Evolutionary conservation across 2,888 invertebrate species (phyloP).

Genomic region (Scaeva pyrastri): DNA sequence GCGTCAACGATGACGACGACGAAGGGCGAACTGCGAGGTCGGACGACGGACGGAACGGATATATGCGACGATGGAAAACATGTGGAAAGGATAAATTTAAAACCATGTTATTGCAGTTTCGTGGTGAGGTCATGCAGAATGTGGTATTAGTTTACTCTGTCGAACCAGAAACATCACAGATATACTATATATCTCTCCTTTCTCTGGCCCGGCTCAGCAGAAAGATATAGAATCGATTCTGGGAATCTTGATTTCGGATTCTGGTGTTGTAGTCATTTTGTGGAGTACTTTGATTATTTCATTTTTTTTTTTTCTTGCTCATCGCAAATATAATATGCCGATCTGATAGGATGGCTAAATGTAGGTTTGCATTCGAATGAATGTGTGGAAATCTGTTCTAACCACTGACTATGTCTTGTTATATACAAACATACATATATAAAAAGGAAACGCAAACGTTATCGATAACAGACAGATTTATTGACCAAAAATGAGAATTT

Average conservation of each 20-base stretch:
- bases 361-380: constrained; percentile 20
- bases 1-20: not conserved
- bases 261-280: constrained; percentile 33
- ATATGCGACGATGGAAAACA: constrained; percentile 48
- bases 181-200: not conserved
- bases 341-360: constrained; percentile 16
- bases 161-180: constrained; percentile 22
- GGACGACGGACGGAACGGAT: not conserved
- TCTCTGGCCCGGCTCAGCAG: not conserved
- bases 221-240: constrained; percentile 20
- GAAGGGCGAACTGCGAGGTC: too few relatives aligned
- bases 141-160: constrained; percentile 54
- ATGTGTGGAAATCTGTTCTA: constrained; percentile 8
- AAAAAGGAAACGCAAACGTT: constrained; percentile 2
- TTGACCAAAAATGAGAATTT: constrained; percentile 61
- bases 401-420: not conserved
- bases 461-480: constrained; percentile 60
- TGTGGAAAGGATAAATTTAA: constrained; percentile 63
- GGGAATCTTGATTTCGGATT: constrained; percentile 28
- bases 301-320: constrained; percentile 26
- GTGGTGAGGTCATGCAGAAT: constrained; percentile 71
- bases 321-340: constrained; percentile 16
- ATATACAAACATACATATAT: too few relatives aligned
- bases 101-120: constrained; percentile 71
- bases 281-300: constrained; percentile 51